Evolutionary conservation across 2,113 vertebrate species (phyloP), one percentile per base, ranked within the genome.

Genomic region (Tringa solitaria): DNA sequence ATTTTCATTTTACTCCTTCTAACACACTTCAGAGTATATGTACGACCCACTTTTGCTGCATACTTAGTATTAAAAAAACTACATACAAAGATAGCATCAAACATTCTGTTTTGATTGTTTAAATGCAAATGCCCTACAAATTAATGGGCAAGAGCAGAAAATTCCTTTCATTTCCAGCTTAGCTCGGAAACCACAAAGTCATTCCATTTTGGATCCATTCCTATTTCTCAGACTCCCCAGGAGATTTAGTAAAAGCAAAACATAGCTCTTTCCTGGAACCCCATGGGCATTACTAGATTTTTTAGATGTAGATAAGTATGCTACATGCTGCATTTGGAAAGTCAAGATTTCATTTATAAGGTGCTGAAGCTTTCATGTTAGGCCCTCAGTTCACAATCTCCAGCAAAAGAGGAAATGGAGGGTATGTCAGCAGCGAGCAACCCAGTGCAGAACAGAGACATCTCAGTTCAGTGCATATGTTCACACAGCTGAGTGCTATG

Each of bases 281-380:
- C 88, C 2, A 54, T 69, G 87, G 89, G 87, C 87, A 90, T 91
- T 87, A 91, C 91, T 68, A 41, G 85, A 84, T 82, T 87, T 95
- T 96, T 94, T 21, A 81, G 51, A 85, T 93, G 82, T 83, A 95
- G 95, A 96, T 96, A 96, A 96, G 77, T 51, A 73, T 78, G 68
- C 61, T 87, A 45, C 73, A 43, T 10, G 43, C 57, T n/a, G 51
- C 23, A 33, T 93, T 93, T 87, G 70, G 70, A 79, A 96, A 87
- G 77, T 59, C 79, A 92, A 80, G 75, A 74, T 83, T 95, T 93
- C 92, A 93, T 93, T 96, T 95, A 94, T 92, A 96, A 96, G 85
- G 85, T 96, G 92, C 73, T 93, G 92, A 95, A 92, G 89, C 76
- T 96, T 93, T 94, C 64, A 80, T 89, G 79, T 86, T 39, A 84